Base-by-base conservation (phyloP, 2,888 invertebrate species). In the Conomelus anceps region DNA sequence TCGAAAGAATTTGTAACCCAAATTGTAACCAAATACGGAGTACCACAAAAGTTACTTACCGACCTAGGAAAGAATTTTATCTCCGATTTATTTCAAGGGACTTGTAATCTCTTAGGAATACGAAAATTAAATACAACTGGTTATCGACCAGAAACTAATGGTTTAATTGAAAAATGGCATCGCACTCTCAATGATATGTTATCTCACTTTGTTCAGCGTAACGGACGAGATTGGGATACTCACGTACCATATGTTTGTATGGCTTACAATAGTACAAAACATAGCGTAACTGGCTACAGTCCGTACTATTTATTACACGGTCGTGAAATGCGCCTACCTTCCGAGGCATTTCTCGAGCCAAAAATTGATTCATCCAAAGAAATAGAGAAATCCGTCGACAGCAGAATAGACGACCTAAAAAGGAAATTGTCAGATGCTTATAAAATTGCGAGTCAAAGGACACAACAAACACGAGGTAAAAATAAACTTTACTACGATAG, bases 231-330 rank as follows among this genome's bases (percentile, higher is more conserved):
- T 89, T 93, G 93, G 92, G 92, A 93, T 89, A 90, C 91, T 84
- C 92, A 91, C 90, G 84, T 93, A 24, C 90, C 91, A 11, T 91
- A 91, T 84, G 91, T 92, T 0, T 91, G 92, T 90, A 92, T 92
- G 85, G 91, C 91, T 0, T 92, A 93, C 89, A 34, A 17, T 17
- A 34, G 34, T 34, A 17, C 17, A 13, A 34, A 34, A 13, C 34
- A 34, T 34, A 34, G 34, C 17, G 34, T 34, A 34, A 34, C 13
- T 3, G 9, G 34, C 17, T 34, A 34, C 13, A 34, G 34, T 34
- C 4, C 13, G 9, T 91, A 90, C 41, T 89, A 87, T 24, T 22
- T 91, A 9, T 84, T 90, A 29, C 89, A 90, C 41, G 90, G 91
- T 0, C 23, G 90, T 23, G 90, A 91, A 22, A 85, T 41, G 89